Conservation (phyloP, 2,888 invertebrate genomes). For the Lampropteryx suffumata region DNA sequence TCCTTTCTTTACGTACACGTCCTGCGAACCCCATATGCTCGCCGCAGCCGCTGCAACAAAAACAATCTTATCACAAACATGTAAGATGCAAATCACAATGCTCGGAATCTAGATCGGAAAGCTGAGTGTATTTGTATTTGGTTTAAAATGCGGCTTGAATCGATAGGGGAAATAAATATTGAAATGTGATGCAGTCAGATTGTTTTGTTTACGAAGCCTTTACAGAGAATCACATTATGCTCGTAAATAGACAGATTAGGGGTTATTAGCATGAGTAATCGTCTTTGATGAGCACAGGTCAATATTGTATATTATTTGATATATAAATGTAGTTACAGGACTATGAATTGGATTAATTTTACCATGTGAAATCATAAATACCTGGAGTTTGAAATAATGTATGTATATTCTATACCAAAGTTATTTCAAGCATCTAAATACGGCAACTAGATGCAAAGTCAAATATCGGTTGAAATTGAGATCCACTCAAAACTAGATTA, state of each 20-base stretch:
- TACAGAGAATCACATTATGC: not conserved
- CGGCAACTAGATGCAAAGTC: not conserved
- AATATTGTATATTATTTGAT: too few species aligned
- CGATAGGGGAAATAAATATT: conserved; percentile 1
- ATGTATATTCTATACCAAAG: too few species aligned
- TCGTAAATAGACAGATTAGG: not conserved
- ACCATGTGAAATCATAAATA: too few species aligned
- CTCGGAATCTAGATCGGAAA: not conserved
- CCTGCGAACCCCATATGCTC: conserved; percentile 92
- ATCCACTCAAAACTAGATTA: conserved; percentile 14
- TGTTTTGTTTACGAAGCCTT: not conserved
- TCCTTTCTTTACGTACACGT: conserved; percentile 94
- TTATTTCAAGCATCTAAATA: not conserved
- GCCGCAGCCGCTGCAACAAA: conserved; percentile 91
- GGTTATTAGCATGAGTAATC: too few species aligned
- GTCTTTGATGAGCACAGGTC: too few species aligned
- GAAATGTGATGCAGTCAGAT: conserved; percentile 1
- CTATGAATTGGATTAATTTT: too few species aligned
- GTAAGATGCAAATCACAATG: conserved; percentile 8
- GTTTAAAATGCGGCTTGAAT: conserved; percentile 4
- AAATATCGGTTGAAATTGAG: conserved; percentile 3
- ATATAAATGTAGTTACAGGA: too few species aligned
- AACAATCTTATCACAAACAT: conserved; percentile 36
- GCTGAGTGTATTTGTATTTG: not conserved
- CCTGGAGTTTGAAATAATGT: too few species aligned